A percentile compares a stretch with the other conserved stretches of the same genome.
Conservation (phyloP, 2,113 vertebrate genomes). For the Acrocephalus kingi region DNA sequence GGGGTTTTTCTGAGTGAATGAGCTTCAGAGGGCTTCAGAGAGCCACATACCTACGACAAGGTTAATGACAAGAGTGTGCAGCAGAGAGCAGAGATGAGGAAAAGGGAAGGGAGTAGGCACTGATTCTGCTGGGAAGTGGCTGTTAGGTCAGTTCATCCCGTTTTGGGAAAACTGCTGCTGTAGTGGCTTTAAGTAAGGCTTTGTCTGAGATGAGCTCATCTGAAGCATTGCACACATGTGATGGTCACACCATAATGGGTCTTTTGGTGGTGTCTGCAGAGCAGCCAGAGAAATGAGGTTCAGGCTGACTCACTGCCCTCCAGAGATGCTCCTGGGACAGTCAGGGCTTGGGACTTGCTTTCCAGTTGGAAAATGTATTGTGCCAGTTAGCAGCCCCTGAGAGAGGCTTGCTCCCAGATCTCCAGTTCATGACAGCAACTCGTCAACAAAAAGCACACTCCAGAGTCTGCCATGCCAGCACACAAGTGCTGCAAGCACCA, state of each 20-base stretch:
- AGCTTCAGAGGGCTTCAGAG: background rate
- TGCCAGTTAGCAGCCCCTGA: background rate
- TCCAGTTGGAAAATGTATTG: background rate
- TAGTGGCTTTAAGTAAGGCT: background rate
- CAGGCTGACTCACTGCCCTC: background rate
- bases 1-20: fast-evolving
- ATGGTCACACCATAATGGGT: background rate
- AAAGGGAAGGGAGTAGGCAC: background rate
- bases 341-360: background rate
- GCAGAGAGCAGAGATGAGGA: background rate
- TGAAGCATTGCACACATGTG: background rate
- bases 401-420: background rate
- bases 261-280: background rate
- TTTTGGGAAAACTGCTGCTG: background rate
- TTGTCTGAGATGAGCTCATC: background rate
- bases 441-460: background rate
- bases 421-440: background rate
- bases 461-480: background rate
- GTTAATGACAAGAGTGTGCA: background rate
- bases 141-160: background rate
- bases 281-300: background rate
- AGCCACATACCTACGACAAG: background rate
- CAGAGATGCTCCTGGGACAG: background rate
- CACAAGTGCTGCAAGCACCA: background rate
- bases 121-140: background rate